Evolutionary conservation across 2,113 vertebrate genomes (phyloP).

Genomic region (Ameiurus melas): DNA sequence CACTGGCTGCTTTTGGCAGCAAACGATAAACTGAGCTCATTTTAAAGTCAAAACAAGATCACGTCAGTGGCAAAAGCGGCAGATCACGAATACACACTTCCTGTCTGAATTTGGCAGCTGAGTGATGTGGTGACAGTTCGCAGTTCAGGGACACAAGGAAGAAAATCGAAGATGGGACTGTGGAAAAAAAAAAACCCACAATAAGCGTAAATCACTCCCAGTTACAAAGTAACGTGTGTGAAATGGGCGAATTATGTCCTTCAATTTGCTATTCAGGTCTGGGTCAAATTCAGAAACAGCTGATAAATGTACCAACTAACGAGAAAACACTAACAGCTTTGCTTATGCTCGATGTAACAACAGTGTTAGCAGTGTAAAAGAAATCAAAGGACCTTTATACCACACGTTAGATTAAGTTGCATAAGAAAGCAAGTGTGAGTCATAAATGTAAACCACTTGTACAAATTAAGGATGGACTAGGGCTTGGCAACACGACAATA

Average conservation of each 20-base stretch:
- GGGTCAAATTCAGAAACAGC: not conserved
- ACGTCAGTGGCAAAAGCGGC: not conserved
- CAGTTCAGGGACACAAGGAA: slow-evolving; percentile 23
- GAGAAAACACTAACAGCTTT: not conserved
- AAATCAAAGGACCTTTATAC: not conserved
- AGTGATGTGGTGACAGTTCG: not conserved
- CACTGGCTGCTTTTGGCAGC: not conserved
- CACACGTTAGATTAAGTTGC: not conserved
- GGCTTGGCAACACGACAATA: not conserved
- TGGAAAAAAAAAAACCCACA: not conserved
- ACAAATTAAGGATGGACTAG: not conserved
- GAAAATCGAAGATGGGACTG: not conserved
- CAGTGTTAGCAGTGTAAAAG: not conserved
- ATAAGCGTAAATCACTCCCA: not conserved
- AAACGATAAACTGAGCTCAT: not conserved
- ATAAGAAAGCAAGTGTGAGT: not conserved
- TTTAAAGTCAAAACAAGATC: slow-evolving; percentile 9
- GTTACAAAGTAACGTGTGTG: not conserved
- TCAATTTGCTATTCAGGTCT: not conserved
- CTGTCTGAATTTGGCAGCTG: not conserved
- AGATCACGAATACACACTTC: not conserved
- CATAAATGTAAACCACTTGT: not conserved
- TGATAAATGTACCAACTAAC: not conserved
- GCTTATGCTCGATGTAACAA: not conserved
- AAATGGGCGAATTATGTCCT: not conserved